Percentiles rank a stretch among this genome's conserved stretches.
These are phyloP conservation scores for Strigamia maritima DNA, from an alignment of 2,888 invertebrate species.

Conservation along the genomic window DNA sequence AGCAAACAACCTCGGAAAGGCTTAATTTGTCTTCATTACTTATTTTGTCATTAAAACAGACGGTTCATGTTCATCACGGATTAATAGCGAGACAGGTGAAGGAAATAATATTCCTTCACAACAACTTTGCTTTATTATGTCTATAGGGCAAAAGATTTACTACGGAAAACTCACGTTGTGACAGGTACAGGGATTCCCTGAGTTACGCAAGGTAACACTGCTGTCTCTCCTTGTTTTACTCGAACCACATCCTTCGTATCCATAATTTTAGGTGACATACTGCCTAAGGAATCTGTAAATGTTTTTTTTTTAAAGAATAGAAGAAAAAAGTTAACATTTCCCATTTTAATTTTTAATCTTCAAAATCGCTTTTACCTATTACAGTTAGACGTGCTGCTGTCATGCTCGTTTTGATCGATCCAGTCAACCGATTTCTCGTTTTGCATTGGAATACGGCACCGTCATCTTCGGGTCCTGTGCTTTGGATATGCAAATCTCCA, in stretches of 20 bases:
- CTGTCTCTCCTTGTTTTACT: slow-evolving; percentile 37
- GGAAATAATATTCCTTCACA: background rate
- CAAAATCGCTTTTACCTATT: slow-evolving; percentile 1
- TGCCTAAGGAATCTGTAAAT: slow-evolving; percentile 37
- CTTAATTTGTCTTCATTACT: slow-evolving; percentile 31
- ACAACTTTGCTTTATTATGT: background rate
- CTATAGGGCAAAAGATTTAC: slow-evolving; percentile 9
- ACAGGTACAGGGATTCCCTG: slow-evolving; percentile 37
- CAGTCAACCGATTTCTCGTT: slow-evolving; percentile 36
- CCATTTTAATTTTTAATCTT: background rate
- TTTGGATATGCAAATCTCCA: slow-evolving; percentile 39
- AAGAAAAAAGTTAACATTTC: background rate
- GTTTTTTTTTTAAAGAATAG: background rate
- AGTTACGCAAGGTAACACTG: slow-evolving; percentile 37
- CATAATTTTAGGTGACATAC: slow-evolving; percentile 34
- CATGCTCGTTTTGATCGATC: slow-evolving; percentile 29
- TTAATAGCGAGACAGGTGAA: background rate
- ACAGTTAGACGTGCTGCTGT: slow-evolving; percentile 35
- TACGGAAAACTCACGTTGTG: slow-evolving; percentile 30
- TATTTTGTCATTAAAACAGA: slow-evolving; percentile 32
- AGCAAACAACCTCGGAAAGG: slow-evolving; percentile 17
- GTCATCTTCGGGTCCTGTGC: slow-evolving; percentile 35
- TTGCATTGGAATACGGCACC: slow-evolving; percentile 38
- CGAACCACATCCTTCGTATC: slow-evolving; percentile 36
- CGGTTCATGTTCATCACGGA: slow-evolving; percentile 11